A percentile compares a stretch with the other conserved stretches of the same genome.
phyloP scores from a whole-genome alignment of 2,797 vertebrate species.

The Acipenser ruthenus region DNA sequence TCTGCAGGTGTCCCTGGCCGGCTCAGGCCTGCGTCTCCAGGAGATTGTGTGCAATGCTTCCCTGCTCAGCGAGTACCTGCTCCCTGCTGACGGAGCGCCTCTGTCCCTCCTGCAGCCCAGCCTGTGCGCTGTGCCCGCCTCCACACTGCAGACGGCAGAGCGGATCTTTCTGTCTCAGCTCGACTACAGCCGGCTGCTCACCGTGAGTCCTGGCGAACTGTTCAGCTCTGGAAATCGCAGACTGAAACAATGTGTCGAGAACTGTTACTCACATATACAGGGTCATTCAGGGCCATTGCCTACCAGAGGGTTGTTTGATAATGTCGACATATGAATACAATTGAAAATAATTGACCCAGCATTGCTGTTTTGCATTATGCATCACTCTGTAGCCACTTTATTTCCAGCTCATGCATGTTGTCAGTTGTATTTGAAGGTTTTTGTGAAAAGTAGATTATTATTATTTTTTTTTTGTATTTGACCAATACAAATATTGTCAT shows the following conservation, averaged over 20 bases:
- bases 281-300: too few species aligned
- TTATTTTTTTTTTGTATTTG: too few species aligned
- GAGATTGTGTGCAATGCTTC: slow-evolving; percentile 61
- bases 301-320: too few species aligned
- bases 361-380: too few species aligned
- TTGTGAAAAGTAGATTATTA: too few species aligned
- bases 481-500: too few species aligned
- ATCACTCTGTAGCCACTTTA: too few species aligned
- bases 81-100: slow-evolving; percentile 9
- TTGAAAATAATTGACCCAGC: too few species aligned
- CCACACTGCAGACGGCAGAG: slow-evolving; percentile 54
- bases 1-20: slow-evolving; percentile 44
- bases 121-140: slow-evolving; percentile 54
- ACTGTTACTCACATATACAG: too few species aligned
- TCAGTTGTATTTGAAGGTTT: too few species aligned
- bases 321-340: too few species aligned
- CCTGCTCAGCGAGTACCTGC: slow-evolving; percentile 45
- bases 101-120: slow-evolving; percentile 46
- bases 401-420: too few species aligned
- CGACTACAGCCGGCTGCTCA: slow-evolving; percentile 54
- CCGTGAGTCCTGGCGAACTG: slow-evolving; percentile 38
- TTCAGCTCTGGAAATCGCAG: neutral
- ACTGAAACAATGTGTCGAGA: neutral
- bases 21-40: slow-evolving; percentile 44
- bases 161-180: slow-evolving; percentile 63